Evolutionary conservation across 2,113 vertebrate genomes (phyloP).

Genomic region (Chloroceryle aenea): DNA sequence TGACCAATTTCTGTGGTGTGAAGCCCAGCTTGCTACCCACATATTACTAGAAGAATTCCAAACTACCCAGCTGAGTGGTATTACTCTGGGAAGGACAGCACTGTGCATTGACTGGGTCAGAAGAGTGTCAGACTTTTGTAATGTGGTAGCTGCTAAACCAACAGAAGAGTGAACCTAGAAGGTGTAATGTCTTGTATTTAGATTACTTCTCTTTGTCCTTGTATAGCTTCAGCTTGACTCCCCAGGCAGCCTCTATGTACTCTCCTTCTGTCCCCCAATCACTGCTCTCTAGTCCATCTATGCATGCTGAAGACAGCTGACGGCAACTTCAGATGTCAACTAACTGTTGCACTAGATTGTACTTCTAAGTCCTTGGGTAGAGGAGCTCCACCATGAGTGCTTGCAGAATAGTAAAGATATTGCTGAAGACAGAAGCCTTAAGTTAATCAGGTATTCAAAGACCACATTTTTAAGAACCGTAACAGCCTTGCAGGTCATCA

Average conservation of each 20-base stretch:
- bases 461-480: background rate
- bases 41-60: background rate
- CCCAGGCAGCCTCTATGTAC: background rate
- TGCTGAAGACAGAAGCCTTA: background rate
- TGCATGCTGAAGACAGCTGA: background rate
- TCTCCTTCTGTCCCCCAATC: background rate
- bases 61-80: background rate
- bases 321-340: background rate
- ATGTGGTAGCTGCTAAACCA: background rate
- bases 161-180: background rate
- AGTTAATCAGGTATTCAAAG: constrained; percentile 16
- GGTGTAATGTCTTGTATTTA: background rate
- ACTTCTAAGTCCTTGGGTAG: background rate
- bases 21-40: background rate
- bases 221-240: background rate
- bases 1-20: background rate
- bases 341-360: background rate
- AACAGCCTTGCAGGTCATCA: background rate
- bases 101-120: background rate
- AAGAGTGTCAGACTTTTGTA: background rate
- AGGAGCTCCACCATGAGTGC: background rate
- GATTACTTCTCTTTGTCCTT: background rate
- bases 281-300: background rate
- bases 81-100: background rate
- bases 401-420: background rate